Base-by-base conservation (phyloP, 2,797 vertebrate species). In the Premnoplex brunnescens region DNA sequence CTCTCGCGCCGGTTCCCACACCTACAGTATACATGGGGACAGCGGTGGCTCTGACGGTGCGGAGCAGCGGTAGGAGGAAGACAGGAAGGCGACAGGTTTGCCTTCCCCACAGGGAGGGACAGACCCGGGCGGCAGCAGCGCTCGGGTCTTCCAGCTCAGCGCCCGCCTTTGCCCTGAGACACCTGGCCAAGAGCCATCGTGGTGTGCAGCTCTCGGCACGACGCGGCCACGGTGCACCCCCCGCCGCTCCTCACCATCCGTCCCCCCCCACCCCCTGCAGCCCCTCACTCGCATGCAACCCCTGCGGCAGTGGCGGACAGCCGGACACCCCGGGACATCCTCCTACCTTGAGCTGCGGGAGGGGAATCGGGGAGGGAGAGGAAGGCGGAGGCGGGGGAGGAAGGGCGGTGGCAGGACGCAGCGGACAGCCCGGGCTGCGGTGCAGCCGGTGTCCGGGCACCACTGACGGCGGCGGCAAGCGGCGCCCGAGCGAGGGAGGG, bases 381-480 rank as follows among this genome's bases (percentile, higher is more conserved):
- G 66, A 92, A 76, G 78, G 34, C 59, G 82, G 88, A 94, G 88
- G 93, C 88, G 73, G 64, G 93, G 93, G 58, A 85, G 87, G 78
- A 90, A 94, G 85, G 93, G 93, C 87, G 91, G 85, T 41, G 91
- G 91, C 84, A 82, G 89, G 73, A 80, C 80, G 84, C 84, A 89
- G 87, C 73, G 76, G 69, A 56, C 88, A 92, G 91, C 93, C 89
- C 66, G 81, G 92, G 90, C 88, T 21, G 48, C 91, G 90, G 91
- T 95, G 95, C 92, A 95, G 96, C 96, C 92, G 93, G 96, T 49
- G 97, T 90, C 89, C 97, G 44, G 85, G 96, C 96, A 85, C 96
- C 79, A 95, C 96, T 97, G 97, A 96, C 95, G 86, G 97, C 75
- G 72, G 95, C 75, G 27, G 89, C 83, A 69, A 96, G 94, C 79